Evolutionary conservation across 1,140 invertebrate genomes (phyloP).

Genomic region (Drosophila pseudoobscura): DNA sequence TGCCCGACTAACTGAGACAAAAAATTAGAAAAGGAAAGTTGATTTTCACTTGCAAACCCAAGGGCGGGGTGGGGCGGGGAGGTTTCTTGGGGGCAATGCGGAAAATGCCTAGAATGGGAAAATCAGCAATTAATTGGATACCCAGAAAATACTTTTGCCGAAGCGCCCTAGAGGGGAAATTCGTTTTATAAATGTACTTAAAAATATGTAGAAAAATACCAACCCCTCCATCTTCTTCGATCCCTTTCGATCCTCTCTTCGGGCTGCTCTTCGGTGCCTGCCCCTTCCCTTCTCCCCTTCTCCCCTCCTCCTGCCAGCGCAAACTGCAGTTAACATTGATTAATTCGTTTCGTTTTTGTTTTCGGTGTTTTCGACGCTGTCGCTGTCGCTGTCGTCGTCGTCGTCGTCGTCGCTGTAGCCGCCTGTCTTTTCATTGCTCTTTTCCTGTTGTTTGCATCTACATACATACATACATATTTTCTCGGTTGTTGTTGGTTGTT

Average conservation of each 20-base stretch:
- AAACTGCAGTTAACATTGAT: constrained; percentile 46
- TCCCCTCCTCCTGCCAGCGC: no score
- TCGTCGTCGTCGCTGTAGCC: neutral
- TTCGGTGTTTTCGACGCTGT: no score
- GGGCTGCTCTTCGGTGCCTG: no score
- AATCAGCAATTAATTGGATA: no score
- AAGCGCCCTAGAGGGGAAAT: no score
- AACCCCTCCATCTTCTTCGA: constrained; percentile 7
- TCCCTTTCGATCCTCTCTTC: neutral
- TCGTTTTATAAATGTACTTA: no score
- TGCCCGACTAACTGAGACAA: constrained; percentile 55
- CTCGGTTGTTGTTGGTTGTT: constrained; percentile 13
- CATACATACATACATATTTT: neutral
- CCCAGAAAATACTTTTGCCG: neutral
- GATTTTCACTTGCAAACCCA: constrained; percentile 16
- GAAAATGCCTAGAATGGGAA: no score
- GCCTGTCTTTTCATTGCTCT: constrained; percentile 2
- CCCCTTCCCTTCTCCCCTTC: no score
- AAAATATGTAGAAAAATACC: no score
- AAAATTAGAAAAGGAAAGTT: constrained; percentile 57
- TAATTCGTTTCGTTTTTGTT: constrained; percentile 44
- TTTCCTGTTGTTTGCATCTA: constrained; percentile 12
- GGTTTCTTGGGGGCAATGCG: neutral
- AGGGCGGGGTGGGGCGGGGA: no score
- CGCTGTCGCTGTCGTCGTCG: no score